Conservation (phyloP, 64 coral and sea anemone species). For the Hydrozoanthus tunicans region DNA sequence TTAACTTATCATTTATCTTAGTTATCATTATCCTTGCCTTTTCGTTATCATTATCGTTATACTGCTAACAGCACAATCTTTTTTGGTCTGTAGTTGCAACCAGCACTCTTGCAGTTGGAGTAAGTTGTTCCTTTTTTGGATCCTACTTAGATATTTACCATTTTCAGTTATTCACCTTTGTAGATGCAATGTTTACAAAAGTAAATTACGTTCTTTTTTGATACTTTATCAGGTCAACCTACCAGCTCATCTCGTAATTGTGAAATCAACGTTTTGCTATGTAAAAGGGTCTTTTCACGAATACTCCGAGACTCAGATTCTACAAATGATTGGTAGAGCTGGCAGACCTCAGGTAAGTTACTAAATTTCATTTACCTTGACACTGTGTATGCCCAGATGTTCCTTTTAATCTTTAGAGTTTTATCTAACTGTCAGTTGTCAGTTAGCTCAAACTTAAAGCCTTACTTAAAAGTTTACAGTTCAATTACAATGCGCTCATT, state of each 20-base stretch:
- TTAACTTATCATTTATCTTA: not conserved
- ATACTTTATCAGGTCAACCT: conserved; percentile 78
- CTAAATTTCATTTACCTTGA: not conserved
- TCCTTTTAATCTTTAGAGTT: too few species aligned
- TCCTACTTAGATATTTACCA: not conserved
- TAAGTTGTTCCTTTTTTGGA: conserved; percentile 30
- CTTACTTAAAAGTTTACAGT: too few species aligned
- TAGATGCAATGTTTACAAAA: not conserved
- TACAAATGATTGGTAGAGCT: conserved; percentile 98
- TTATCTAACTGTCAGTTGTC: too few species aligned
- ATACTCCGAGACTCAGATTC: conserved; percentile 92
- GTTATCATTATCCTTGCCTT: not conserved
- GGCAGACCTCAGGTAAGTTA: conserved; percentile 87
- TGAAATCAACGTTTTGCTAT: conserved; percentile 94
- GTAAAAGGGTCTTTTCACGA: conserved; percentile 88
- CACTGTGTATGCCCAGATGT: too few species aligned
- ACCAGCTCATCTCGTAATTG: conserved; percentile 97
- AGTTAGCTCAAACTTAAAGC: too few species aligned
- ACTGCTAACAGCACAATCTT: not conserved
- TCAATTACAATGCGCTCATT: too few species aligned
- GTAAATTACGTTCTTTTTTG: not conserved
- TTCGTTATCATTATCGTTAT: not conserved
- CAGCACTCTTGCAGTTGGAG: conserved; percentile 96
- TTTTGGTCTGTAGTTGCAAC: conserved; percentile 80
- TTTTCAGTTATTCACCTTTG: too few species aligned